Evolutionary conservation across 2,113 vertebrate genomes (phyloP).

Genomic region (Colaptes auratus): DNA sequence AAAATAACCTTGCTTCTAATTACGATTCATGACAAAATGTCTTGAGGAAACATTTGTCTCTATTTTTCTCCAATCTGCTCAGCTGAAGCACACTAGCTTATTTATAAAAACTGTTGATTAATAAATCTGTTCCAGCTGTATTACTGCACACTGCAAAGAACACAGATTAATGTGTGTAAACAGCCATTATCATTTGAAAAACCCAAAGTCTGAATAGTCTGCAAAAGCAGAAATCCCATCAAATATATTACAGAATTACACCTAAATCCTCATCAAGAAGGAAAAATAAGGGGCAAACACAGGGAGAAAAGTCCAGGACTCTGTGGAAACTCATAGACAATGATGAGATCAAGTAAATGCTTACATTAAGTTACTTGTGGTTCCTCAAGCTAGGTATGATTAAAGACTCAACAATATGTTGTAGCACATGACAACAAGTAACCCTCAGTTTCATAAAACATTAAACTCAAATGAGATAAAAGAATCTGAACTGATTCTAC

Average conservation of each 20-base stretch:
- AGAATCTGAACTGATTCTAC: no score
- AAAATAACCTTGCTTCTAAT: slow-evolving; percentile 63
- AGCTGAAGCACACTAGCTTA: neutral
- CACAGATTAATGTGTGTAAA: slow-evolving; percentile 5
- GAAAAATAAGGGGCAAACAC: neutral
- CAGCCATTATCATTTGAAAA: neutral
- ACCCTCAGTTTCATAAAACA: neutral
- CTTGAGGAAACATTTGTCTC: slow-evolving; percentile 29
- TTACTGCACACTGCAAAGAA: slow-evolving; percentile 1
- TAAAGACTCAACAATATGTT: neutral
- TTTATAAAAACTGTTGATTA: slow-evolving; percentile 43
- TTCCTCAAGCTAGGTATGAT: neutral
- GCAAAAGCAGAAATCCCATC: neutral
- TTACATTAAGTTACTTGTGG: neutral
- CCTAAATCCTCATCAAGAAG: neutral
- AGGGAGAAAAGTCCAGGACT: neutral
- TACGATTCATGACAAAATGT: slow-evolving; percentile 38
- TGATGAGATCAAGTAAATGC: neutral
- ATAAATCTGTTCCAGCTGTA: slow-evolving; percentile 44
- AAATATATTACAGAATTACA: neutral
- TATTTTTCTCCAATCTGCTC: slow-evolving; percentile 18
- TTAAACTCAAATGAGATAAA: neutral
- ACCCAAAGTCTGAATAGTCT: neutral
- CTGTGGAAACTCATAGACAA: neutral
- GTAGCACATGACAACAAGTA: neutral